Conservation (phyloP, 2,888 invertebrate species). For the Machimus rusticus region DNA sequence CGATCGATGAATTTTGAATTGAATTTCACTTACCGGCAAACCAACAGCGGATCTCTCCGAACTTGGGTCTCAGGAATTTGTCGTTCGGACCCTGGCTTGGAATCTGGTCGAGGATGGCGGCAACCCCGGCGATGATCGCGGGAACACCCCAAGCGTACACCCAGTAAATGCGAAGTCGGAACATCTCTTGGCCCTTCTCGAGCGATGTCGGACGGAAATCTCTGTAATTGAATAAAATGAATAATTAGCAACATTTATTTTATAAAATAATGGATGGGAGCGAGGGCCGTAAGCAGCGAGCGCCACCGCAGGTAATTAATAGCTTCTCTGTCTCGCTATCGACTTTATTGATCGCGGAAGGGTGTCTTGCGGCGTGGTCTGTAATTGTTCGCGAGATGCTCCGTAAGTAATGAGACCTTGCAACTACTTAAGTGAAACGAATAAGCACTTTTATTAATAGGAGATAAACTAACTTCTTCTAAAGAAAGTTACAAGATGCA, state of each 20-base stretch:
- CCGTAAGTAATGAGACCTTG: not conserved
- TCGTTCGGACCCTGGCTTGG: slow-evolving; percentile 66
- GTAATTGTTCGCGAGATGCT: not conserved
- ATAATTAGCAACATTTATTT: not conserved
- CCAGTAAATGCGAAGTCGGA: slow-evolving; percentile 80
- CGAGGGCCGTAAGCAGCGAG: not conserved
- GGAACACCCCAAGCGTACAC: slow-evolving; percentile 89
- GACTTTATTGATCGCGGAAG: not conserved
- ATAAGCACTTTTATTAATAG: not conserved
- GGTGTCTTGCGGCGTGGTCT: not conserved
- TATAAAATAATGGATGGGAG: not conserved
- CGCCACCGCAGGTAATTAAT: not conserved
- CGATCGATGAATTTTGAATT: not conserved
- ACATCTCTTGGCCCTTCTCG: slow-evolving; percentile 84
- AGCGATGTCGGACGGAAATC: slow-evolving; percentile 84
- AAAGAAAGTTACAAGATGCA: not conserved
- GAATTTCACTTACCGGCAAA: slow-evolving; percentile 72
- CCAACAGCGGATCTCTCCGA: slow-evolving; percentile 83
- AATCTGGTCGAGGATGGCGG: slow-evolving; percentile 76
- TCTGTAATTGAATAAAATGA: slow-evolving; percentile 65
- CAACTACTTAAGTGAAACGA: not conserved
- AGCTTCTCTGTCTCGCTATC: not conserved
- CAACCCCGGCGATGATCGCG: slow-evolving; percentile 76
- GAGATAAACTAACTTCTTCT: not conserved
- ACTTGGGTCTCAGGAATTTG: slow-evolving; percentile 76